Base-by-base conservation (phyloP, 2,888 invertebrate genomes). In the Ceratothoa steindachneri region DNA sequence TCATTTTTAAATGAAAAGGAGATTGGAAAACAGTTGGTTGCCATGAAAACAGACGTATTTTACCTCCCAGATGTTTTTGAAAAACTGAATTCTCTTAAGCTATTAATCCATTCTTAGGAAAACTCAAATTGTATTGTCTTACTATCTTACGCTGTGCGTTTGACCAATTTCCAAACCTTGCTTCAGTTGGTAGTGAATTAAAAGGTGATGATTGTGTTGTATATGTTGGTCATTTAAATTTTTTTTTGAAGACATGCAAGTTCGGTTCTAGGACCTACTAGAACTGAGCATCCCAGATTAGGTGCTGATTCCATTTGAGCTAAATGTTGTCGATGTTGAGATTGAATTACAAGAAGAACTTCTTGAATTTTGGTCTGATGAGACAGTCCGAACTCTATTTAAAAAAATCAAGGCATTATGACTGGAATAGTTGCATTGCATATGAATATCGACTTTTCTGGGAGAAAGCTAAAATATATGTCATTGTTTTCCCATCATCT, bases 11-110 rank as follows among this genome's bases (percentile, higher is more conserved):
- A 19, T 19, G 24, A 60, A n/a, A 19, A 22, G 60, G 60, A 60
- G 60, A 60, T 7, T 22, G 24, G 60, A 60, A 60, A 22, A 60
- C 60, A 60, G 60, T 60, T 60, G 19, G 60, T 60, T 60, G 60
- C 60, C 60, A 60, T 19, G 60, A 60, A 60, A 60, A 60, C 9
- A 60, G 60, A 12, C 24, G n/a, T 60, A 19, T 60, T 60, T 12
- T 19, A 60, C 60, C 60, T 60, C n/a, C n/a, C 60, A 60, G 60
- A 60, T 60, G 41, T 41, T 9, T 41, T 41, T 41, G 41, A 41
- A 41, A 41, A 41, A 41, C 41, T 41, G 41, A 41, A 41, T 41
- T 41, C 41, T 41, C 41, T 7, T 41, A 41, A 41, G 15, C 41
- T 15, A 41, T 41, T 41, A 41, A 9, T 41, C 7, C 41, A 41